Conservation (phyloP, 2,888 invertebrate species). For the Schrankia costaestrigalis region DNA sequence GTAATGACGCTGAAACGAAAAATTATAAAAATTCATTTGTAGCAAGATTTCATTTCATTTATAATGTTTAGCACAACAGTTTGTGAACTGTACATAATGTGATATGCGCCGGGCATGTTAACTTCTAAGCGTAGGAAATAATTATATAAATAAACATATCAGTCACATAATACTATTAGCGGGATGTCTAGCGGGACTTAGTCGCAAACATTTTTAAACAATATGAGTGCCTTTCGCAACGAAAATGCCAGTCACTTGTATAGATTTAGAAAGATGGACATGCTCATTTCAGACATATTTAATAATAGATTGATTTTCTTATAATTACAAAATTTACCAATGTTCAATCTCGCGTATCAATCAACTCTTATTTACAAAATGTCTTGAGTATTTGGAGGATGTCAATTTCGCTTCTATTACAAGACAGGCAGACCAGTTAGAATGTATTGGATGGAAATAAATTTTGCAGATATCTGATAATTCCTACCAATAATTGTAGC, state of each 20-base stretch:
- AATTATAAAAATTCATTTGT: conserved; percentile 54
- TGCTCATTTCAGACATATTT: conserved; percentile 1
- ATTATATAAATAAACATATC: conserved; percentile 45
- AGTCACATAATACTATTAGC: conserved; percentile 44
- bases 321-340: conserved; percentile 7
- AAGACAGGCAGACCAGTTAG: conserved; percentile 15
- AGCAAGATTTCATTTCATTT: conserved; percentile 50
- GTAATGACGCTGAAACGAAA: conserved; percentile 47
- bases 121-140: conserved; percentile 37
- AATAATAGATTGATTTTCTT: conserved; percentile 3
- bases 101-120: conserved; percentile 31
- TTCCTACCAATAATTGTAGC: conserved; percentile 20
- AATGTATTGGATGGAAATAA: conserved; percentile 12
- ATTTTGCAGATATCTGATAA: conserved; percentile 7
- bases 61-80: conserved; percentile 25
- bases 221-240: conserved; percentile 16
- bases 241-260: conserved; percentile 1
- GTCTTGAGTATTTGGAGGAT: conserved; percentile 4
- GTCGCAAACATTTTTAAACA: conserved; percentile 21
- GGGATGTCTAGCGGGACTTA: conserved; percentile 46
- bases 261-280: conserved; percentile 4
- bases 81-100: conserved; percentile 25
- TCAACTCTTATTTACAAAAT: conserved; percentile 10
- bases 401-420: conserved; percentile 2
- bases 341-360: conserved; percentile 4